Evolutionary conservation across 2,888 invertebrate species (phyloP), one percentile per base, ranked within the genome.

Genomic region (Ormyrus labotus): DNA sequence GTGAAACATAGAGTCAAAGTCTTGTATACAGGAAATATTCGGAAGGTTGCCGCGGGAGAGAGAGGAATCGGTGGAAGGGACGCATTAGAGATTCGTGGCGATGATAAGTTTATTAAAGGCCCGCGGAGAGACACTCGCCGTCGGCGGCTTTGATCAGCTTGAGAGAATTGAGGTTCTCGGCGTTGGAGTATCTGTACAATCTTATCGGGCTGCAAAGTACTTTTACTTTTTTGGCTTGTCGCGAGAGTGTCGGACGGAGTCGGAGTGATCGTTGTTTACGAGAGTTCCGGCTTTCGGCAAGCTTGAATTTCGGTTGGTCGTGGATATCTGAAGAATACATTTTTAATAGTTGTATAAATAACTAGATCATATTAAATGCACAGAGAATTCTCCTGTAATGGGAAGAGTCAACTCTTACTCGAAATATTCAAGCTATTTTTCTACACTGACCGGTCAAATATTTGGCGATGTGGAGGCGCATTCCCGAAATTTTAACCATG

Each of bases 61-160:
- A 6, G 6, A 45, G 7, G 10, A 19, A 53, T 53, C 34, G 34
- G 51, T 53, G 19, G 60, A 70, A 71, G 34, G 53, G 45, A 71
- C 69, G 60, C 13, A 88, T 87, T 86, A 86, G 86, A 89, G 88
- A 89, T 89, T 60, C 74, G 47, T 45, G 19, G 85, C 77, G 81
- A 34, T 87, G 88, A 88, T 89, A 88, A 85, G 85, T 88, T 89
- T 89, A 88, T 89, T 87, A 87, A 86, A 87, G 77, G 60, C 58
- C 51, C 34, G 47, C 34, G 5, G 61, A 63, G 86, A 64, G 64
- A 77, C 57, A 70, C 69, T 68, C 63, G 61, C 53, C 61, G 57
- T 58, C 75, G 71, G 78, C 64, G 9, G 58, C 80, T 80, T 75
- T 80, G 74, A 75, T 80, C 80, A 58, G 6, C 8, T 65, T 60